Evolutionary conservation across 2,797 vertebrate genomes (phyloP), one percentile per base, ranked within the genome.

Genomic region (Spatula versicolor): DNA sequence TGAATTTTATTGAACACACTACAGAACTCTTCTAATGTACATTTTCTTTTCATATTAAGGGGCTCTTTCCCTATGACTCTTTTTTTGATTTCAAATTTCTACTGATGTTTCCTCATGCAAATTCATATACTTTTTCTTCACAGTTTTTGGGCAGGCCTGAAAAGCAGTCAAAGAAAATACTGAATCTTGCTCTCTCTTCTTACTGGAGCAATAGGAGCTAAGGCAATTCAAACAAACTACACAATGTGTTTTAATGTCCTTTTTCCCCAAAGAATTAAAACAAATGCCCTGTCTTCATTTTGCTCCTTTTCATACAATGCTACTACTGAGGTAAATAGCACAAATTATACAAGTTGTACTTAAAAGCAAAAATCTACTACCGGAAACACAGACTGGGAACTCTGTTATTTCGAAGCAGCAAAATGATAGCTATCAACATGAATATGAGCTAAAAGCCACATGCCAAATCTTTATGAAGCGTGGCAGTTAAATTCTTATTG

Each of bases 121-220:
- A 11, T 28, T 9, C 6, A 78, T 4, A 1, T 10, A 37, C 11
- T 21, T 64, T 56, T 71, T 33, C 4, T 43, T 50, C 30, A 2
- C 85, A 48, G 26, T 21, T 58, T 63, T 58, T 56, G 20, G 18
- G 28, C 6, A 54, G 52, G 23, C 3, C 35, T 64, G 33, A 52
- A 63, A 84, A 80, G 18, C 19, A 82, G 2, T 22, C 22, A 1
- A n/a, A 26, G 55, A 69, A 58, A 52, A 46, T 2, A 6, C 8
- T 1, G 1, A 55, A 43, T 30, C 58, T 69, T 1, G 0, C 13
- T 63, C 0, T 35, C 6, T 54, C 63, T 63, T 31, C 23, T 79
- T 22, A 54, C 1, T 2, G 20, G 76, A 93, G 19, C 33, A 39
- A 79, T 7, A 22, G 3, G 5, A 83, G 7, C 1, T 1, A 86